Conservation (phyloP, 2,797 vertebrate genomes). For the Crotalus adamanteus region DNA sequence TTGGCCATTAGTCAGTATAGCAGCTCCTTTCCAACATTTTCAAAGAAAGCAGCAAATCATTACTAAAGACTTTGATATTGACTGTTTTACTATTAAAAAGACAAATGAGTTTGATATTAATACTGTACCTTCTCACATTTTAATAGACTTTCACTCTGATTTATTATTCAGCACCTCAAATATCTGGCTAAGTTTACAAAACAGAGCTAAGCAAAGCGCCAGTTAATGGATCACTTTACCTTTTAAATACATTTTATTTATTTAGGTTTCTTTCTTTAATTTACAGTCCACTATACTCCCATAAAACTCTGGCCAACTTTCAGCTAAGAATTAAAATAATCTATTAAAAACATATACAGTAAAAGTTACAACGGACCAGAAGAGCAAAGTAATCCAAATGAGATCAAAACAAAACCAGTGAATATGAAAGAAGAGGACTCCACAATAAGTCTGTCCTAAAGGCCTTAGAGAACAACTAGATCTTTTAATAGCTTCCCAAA, state of each 20-base stretch:
- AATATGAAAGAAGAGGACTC: neutral
- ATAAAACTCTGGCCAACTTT: neutral
- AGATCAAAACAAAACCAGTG: neutral
- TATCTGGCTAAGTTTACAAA: accelerated
- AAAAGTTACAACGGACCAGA: neutral
- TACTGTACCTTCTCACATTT: neutral
- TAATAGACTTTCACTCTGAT: slow-evolving; percentile 25
- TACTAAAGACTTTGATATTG: slow-evolving; percentile 21
- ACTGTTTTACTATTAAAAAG: slow-evolving; percentile 13
- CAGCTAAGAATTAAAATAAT: neutral
- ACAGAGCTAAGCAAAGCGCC: slow-evolving; percentile 27
- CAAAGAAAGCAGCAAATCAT: slow-evolving; percentile 6
- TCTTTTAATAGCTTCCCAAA: neutral
- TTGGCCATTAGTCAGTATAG: neutral
- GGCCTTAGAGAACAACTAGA: neutral
- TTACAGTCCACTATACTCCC: neutral
- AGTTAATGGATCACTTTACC: neutral
- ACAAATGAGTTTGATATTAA: slow-evolving; percentile 19
- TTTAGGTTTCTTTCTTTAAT: neutral
- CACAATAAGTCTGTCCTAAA: neutral
- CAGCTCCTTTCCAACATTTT: slow-evolving; percentile 2
- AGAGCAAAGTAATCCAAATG: neutral
- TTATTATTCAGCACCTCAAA: slow-evolving; percentile 14
- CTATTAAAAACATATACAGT: neutral
- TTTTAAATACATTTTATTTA: neutral